phyloP scores from a whole-genome alignment of 2,888 invertebrate species.

The Willowsia nigromaculata region DNA sequence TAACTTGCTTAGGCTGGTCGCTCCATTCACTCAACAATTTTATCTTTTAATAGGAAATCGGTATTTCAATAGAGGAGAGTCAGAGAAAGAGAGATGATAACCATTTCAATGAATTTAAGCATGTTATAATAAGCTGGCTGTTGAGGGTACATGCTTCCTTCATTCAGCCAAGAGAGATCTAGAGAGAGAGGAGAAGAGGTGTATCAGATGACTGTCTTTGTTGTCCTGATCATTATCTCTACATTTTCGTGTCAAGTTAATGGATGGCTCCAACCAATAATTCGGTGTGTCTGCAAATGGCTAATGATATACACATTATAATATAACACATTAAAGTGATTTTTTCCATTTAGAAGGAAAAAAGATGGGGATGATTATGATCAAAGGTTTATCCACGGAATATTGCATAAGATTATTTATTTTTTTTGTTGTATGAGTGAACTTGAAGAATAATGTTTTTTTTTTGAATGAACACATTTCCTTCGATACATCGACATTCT shows the following conservation, averaged over 20 bases:
- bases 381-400: not conserved
- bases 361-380: not conserved
- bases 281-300: constrained; percentile 52
- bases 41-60: constrained; percentile 38
- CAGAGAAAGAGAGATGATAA: constrained; percentile 18
- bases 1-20: constrained; percentile 4
- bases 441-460: not conserved
- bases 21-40: not conserved
- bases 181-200: constrained; percentile 45
- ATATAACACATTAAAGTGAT: constrained; percentile 15
- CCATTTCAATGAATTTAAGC: constrained; percentile 58
- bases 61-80: not conserved
- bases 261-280: constrained; percentile 70
- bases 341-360: not conserved
- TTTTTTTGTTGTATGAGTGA: not conserved
- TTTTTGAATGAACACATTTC: not conserved
- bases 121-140: not conserved
- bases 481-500: not conserved
- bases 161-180: not conserved
- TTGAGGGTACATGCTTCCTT: not conserved
- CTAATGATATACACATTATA: constrained; percentile 63
- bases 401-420: not conserved
- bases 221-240: constrained; percentile 70
- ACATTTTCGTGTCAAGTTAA: constrained; percentile 73
- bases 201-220: constrained; percentile 68